Base-by-base conservation (phyloP, 2,888 invertebrate genomes). In the Lamellibrachia satsuma region DNA sequence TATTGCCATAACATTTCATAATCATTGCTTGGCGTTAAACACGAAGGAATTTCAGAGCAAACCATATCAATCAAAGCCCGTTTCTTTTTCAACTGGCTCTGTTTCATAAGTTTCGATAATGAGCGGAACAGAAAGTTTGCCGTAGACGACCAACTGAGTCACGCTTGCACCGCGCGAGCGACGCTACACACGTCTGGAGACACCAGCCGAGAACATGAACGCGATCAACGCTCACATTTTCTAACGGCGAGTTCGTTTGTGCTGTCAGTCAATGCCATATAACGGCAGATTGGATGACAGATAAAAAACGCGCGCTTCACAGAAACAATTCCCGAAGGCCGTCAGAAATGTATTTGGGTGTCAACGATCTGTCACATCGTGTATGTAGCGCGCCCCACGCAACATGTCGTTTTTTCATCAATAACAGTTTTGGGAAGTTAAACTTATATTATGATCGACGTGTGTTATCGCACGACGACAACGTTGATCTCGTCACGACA, bases 361-460 rank as follows among this genome's bases (percentile, higher is more conserved):
- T 75, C 75, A n/a, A 22, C 75, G 22, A 75, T 4, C 6, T 15
- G 75, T 75, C 75, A 75, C 75, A 75, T 3, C 75, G 75, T 6
- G 75, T 75, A 75, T 11, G 22, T n/a, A 22, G 75, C 22, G 6
- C 75, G 4, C 75, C 6, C 75, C 75, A 6, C 75, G 75, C 75
- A 75, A 22, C 75, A 22, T 75, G n/a, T 75, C 22, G 22, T 75
- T 15, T 75, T 75, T 75, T 75, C 75, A 75, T 22, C 75, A 75
- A 22, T n/a, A 3, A 75, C 15, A 6, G n/a, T 75, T 75, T 75
- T 75, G 22, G 75, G 75, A 75, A 75, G 75, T 75, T 75, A 15
- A 75, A 22, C 15, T 75, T 75, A 75, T 75, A 75, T 75, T 75
- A 75, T 75, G 75, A 75, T n/a, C 75, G 75, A 75, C 75, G 75